Evolutionary conservation across 2,888 invertebrate species (phyloP).

Genomic region (Eristalis tenax): DNA sequence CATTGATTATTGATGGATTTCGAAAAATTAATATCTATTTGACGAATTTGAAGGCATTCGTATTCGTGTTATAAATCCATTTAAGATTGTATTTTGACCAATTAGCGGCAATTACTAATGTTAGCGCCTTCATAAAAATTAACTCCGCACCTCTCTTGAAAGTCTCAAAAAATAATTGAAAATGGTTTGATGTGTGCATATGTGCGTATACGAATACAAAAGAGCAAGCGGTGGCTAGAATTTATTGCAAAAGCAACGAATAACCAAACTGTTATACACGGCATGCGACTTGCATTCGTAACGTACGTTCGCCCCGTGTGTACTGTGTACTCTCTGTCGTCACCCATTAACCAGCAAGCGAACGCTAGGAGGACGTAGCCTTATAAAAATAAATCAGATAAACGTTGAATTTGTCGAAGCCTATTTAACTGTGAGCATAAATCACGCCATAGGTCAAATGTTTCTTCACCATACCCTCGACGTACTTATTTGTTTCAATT

Average conservation of each 20-base stretch:
- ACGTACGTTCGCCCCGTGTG: neutral
- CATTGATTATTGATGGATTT: too few relatives aligned
- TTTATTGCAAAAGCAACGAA: neutral
- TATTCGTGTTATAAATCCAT: neutral
- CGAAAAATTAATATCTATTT: too few relatives aligned
- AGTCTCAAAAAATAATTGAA: neutral
- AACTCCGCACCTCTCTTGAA: neutral
- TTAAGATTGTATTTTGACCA: neutral
- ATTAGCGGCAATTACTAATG: neutral
- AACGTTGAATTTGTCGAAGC: constrained; percentile 68
- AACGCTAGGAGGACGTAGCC: constrained; percentile 44
- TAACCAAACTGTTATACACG: neutral
- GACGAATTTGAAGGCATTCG: neutral
- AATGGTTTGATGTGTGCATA: neutral
- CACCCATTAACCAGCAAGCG: neutral
- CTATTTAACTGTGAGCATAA: constrained; percentile 58
- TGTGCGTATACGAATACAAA: neutral
- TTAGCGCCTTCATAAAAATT: neutral
- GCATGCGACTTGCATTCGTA: neutral
- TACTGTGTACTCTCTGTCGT: neutral
- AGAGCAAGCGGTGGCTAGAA: neutral
- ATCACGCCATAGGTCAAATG: constrained; percentile 65
- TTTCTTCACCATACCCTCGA: constrained; percentile 20
- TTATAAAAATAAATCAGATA: constrained; percentile 64
- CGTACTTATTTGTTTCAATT: constrained; percentile 8